Base-by-base conservation (phyloP, 2,888 invertebrate genomes). In the Polylopha cassiicola region DNA sequence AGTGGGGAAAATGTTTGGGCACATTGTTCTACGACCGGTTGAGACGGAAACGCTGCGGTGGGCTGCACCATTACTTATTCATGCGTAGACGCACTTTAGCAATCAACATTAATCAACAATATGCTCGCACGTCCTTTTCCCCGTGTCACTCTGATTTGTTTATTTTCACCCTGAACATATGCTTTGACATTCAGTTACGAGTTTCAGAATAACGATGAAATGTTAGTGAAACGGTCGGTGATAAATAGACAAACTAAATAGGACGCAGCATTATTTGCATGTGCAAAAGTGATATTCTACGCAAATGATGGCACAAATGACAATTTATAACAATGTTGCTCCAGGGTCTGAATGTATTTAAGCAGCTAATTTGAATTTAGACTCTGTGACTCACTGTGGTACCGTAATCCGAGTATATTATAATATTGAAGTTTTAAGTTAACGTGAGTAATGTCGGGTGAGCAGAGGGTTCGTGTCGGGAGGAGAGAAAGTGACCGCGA, bases 21-120 rank as follows among this genome's bases (percentile, higher is more conserved):
- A 74, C 67, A 82, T 81, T 84, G 81, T 82, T 79, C 75, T 74
- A 73, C 62, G 77, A 81, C 81, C 78, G 79, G 82, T 81, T 67
- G 63, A 61, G 68, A 61, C 75, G 79, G 81, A 79, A 80, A 75
- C 77, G 61, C 65, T 62, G 65, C 63, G 77, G 80, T 71, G 75
- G 74, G 74, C 65, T 73, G 66, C 60, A 62, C 56, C 73, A 81
- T 85, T 82, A 80, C 73, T 81, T 84, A 82, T 84, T 75, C 81
- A 84, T 79, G 76, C 79, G 74, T 69, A 68, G 73, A 74, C 73
- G 76, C 73, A 75, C 75, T 81, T 79, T 76, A 80, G 81, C 80
- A 84, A 85, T 84, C 81, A 84, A 73, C 84, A 84, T 84, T 81
- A 73, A 81, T 84, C 84, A 82, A 73, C 74, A 68, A 75, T 76